Percentiles rank a stretch among this genome's conserved stretches.
phyloP scores from a whole-genome alignment of 2,113 vertebrate genomes.

The Otis tarda region DNA sequence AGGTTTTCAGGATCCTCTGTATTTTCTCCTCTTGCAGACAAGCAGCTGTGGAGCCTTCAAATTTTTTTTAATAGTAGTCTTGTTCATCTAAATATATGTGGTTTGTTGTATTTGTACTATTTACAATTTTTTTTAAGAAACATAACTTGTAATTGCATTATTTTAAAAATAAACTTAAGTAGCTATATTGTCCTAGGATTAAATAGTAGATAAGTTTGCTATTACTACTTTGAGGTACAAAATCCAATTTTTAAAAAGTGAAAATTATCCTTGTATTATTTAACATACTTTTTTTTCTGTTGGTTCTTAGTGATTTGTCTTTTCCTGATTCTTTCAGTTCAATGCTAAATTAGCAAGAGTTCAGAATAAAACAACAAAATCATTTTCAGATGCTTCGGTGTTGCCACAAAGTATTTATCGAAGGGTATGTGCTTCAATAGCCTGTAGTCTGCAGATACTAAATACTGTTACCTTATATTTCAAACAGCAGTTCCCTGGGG shows the following conservation, averaged over 20 bases:
- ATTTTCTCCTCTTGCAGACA: not conserved
- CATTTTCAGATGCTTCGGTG: conserved; percentile 66
- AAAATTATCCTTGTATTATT: not conserved
- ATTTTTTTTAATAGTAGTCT: not conserved
- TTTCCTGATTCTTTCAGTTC: conserved; percentile 78
- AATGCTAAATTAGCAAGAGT: conserved; percentile 85
- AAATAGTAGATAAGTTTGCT: not conserved
- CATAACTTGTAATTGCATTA: not conserved
- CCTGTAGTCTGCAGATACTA: accelerated
- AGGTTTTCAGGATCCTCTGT: not conserved
- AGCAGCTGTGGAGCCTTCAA: not conserved
- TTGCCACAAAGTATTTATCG: conserved; percentile 87
- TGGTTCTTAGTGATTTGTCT: not conserved
- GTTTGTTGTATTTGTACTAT: not conserved
- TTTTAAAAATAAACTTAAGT: not conserved
- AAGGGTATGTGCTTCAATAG: conserved; percentile 78
- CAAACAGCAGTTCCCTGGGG: not conserved
- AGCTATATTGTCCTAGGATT: not conserved
- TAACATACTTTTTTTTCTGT: accelerated
- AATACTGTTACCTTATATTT: not conserved
- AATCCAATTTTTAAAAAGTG: not conserved
- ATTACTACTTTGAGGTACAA: not conserved
- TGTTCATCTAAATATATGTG: not conserved
- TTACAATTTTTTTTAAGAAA: not conserved
- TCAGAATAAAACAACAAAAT: conserved; percentile 76